phyloP scores from a whole-genome alignment of 2,888 invertebrate genomes.

The Plebejus melissa region DNA sequence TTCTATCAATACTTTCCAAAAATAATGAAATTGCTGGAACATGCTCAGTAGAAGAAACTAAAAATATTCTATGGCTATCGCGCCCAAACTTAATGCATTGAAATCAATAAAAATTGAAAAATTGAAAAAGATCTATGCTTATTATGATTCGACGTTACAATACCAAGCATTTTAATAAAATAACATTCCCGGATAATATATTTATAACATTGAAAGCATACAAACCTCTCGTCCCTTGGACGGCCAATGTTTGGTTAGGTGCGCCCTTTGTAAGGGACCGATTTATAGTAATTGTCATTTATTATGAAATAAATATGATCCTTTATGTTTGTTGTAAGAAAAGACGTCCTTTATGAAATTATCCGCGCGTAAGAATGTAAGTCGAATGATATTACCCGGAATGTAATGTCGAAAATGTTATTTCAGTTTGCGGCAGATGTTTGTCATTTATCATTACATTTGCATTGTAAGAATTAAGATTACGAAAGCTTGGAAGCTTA shows the following conservation, averaged over 20 bases:
- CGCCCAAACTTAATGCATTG: neutral
- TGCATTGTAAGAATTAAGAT: slow-evolving; percentile 28
- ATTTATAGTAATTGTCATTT: slow-evolving; percentile 79
- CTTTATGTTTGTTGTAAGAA: slow-evolving; percentile 55
- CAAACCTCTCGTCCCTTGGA: slow-evolving; percentile 67
- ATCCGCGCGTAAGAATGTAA: slow-evolving; percentile 55
- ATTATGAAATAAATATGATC: slow-evolving; percentile 79
- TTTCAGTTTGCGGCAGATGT: slow-evolving; percentile 72
- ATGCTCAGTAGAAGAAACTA: neutral
- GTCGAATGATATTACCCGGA: slow-evolving; percentile 66
- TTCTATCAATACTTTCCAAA: too few species aligned
- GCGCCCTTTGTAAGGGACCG: slow-evolving; percentile 75
- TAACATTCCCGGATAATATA: slow-evolving; percentile 41
- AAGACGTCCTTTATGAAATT: slow-evolving; percentile 57
- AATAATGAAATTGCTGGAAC: too few species aligned
- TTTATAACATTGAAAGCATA: slow-evolving; percentile 68
- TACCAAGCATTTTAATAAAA: slow-evolving; percentile 20
- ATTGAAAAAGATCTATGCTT: neutral
- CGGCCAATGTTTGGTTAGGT: slow-evolving; percentile 85
- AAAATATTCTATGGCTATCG: neutral
- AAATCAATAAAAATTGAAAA: neutral
- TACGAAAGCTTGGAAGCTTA: neutral
- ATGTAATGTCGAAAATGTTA: slow-evolving; percentile 60
- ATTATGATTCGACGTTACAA: slow-evolving; percentile 4
- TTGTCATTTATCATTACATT: slow-evolving; percentile 37